Conservation (phyloP, 2,113 vertebrate genomes). For the Cynopterus brachyotis region DNA sequence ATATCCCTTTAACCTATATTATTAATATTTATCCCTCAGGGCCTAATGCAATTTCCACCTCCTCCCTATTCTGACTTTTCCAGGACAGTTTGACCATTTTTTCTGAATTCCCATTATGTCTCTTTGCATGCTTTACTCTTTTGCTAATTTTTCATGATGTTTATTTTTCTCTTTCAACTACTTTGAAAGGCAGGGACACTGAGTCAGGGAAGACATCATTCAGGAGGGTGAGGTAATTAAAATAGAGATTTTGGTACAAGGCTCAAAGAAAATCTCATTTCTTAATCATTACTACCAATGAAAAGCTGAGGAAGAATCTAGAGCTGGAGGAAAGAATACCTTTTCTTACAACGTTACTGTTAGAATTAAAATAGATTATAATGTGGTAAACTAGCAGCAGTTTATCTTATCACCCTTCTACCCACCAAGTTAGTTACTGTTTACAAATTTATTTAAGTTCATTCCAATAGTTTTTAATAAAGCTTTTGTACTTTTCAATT, state of each 20-base stretch:
- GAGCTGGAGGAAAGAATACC: neutral
- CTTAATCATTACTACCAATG: neutral
- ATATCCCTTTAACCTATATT: constrained; percentile 43
- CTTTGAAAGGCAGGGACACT: neutral
- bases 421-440: neutral
- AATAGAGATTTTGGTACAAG: neutral
- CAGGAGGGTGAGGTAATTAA: neutral
- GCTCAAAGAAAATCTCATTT: neutral
- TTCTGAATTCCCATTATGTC: neutral
- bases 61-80: neutral
- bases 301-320: neutral
- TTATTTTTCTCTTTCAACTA: neutral
- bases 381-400: neutral
- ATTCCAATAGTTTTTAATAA: neutral
- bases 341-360: neutral
- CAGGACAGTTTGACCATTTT: neutral
- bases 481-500: neutral
- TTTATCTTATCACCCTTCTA: neutral
- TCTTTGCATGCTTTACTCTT: neutral
- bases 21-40: constrained; percentile 42
- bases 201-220: neutral
- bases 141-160: neutral
- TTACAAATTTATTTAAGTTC: neutral
- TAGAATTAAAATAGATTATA: neutral
- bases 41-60: neutral